Evolutionary conservation across 2,888 invertebrate genomes (phyloP).

Genomic region (Torymus aiolomorphi): DNA sequence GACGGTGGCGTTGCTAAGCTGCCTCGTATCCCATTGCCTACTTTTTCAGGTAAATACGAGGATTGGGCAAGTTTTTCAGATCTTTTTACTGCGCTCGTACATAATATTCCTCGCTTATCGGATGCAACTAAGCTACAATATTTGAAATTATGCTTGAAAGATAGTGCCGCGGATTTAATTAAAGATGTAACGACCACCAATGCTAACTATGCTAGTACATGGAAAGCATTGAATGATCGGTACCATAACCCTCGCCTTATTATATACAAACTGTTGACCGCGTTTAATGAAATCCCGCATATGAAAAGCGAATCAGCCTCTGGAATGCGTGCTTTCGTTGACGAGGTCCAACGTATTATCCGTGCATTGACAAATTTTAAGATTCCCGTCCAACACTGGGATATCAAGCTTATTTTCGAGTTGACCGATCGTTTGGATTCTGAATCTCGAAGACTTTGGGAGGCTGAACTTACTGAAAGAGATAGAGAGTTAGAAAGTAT

Average conservation of each 20-base stretch:
- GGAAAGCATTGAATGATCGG: neutral
- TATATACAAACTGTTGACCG: neutral
- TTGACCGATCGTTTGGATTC: too few species aligned
- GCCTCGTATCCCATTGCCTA: constrained; percentile 2
- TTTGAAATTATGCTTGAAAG: too few species aligned
- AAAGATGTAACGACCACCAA: constrained; percentile 3
- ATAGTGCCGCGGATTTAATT: too few species aligned
- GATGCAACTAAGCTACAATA: too few species aligned
- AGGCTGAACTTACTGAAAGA: too few species aligned
- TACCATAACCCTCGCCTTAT: neutral
- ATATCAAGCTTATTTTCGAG: too few species aligned
- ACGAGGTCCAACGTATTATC: constrained; percentile 12
- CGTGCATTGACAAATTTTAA: neutral
- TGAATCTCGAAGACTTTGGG: too few species aligned
- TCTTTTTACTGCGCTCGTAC: too few species aligned
- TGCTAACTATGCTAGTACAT: neutral
- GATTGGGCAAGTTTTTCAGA: too few species aligned
- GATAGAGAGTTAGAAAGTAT: too few species aligned
- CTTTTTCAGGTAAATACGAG: constrained; percentile 3
- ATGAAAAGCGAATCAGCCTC: neutral
- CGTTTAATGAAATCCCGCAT: neutral
- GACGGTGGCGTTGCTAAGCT: constrained; percentile 27
- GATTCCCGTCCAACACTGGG: neutral
- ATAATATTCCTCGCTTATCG: too few species aligned
- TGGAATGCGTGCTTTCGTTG: neutral